Conservation (phyloP, 1,140 invertebrate species). For the Drosophila nasuta region DNA sequence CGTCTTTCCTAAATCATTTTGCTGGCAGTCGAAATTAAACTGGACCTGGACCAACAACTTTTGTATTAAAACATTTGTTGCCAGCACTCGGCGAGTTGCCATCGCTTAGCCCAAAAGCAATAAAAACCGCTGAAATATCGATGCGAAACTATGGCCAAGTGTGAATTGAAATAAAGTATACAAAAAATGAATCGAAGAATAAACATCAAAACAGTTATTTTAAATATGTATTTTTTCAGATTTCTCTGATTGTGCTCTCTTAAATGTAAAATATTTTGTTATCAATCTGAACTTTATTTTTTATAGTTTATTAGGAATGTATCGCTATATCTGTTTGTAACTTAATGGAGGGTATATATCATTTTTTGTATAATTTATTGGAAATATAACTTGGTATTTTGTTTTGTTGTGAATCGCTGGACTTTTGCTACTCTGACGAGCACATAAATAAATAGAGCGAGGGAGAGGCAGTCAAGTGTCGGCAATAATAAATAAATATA, state of each 20-base stretch:
- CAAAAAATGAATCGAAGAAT: slow-evolving; percentile 11
- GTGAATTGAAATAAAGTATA: slow-evolving; percentile 16
- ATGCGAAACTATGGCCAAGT: slow-evolving; percentile 36
- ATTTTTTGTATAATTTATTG: slow-evolving; percentile 45
- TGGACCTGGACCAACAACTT: slow-evolving; percentile 68
- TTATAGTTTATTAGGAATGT: slow-evolving; percentile 10
- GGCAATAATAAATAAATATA: slow-evolving; percentile 73
- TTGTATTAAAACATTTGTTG: slow-evolving; percentile 68
- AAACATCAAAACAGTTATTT: neutral
- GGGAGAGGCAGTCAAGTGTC: slow-evolving; percentile 32
- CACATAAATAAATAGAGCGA: slow-evolving; percentile 47
- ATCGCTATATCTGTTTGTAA: slow-evolving; percentile 17
- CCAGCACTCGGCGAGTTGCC: slow-evolving; percentile 42
- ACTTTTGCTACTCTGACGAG: slow-evolving; percentile 15
- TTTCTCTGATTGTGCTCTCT: no score
- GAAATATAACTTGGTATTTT: slow-evolving; percentile 13
- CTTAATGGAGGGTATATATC: slow-evolving; percentile 26
- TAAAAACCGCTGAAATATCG: slow-evolving; percentile 50
- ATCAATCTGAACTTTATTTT: slow-evolving; percentile 4
- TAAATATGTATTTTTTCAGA: no score
- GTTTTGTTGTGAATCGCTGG: slow-evolving; percentile 19
- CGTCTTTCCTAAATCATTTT: slow-evolving; percentile 75
- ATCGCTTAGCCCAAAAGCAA: slow-evolving; percentile 62
- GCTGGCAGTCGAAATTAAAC: slow-evolving; percentile 77
- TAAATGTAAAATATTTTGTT: slow-evolving; percentile 15